These are phyloP conservation scores for Teleogryllus oceanicus DNA, from an alignment of 2,888 invertebrate genomes.

Conservation along the genomic window DNA sequence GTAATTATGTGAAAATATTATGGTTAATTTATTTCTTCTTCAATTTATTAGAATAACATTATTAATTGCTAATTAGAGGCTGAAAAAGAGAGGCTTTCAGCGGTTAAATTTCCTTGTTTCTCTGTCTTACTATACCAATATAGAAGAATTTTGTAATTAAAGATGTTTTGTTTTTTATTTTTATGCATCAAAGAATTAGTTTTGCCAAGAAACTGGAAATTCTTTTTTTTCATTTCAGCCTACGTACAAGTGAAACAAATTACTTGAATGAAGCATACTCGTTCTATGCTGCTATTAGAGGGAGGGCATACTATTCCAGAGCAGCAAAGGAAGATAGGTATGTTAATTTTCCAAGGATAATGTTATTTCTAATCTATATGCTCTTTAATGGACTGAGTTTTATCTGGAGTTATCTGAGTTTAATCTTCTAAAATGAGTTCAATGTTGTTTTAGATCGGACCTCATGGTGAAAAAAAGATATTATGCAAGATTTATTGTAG, in stretches of 20 bases:
- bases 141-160: not conserved
- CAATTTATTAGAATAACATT: not conserved
- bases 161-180: constrained; percentile 23
- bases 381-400: constrained; percentile 24
- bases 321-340: constrained; percentile 88
- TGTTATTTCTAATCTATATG: not conserved
- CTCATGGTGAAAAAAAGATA: constrained; percentile 94
- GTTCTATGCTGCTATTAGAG: constrained; percentile 92
- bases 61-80: not conserved
- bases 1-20: too few species aligned
- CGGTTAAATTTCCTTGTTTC: not conserved
- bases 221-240: constrained; percentile 54
- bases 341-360: constrained; percentile 21
- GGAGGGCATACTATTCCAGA: constrained; percentile 89
- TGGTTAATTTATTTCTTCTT: too few species aligned
- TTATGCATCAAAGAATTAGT: not conserved
- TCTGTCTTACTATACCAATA: not conserved
- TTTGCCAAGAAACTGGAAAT: not conserved
- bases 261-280: constrained; percentile 94
- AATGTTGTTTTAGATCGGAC: constrained; percentile 60
- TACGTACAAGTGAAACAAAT: constrained; percentile 93
- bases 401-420: too few species aligned
- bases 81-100: too few species aligned
- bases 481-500: constrained; percentile 94
- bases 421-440: constrained; percentile 26